Base-by-base conservation (phyloP, 2,888 invertebrate species). In the Patella ulyssiponensis region DNA sequence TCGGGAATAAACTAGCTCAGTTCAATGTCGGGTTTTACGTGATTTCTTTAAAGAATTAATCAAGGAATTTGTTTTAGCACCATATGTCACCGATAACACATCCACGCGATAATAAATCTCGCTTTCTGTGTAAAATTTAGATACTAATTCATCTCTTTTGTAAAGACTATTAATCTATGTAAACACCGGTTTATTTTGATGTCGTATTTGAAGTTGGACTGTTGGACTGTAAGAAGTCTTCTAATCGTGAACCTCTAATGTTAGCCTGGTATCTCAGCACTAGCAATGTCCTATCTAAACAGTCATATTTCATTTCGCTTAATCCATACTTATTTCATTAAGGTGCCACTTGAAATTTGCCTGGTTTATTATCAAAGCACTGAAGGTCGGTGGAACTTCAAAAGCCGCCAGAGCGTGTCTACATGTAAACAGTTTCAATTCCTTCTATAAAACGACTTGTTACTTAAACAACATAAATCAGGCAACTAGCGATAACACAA, bases 391-490 rank as follows among this genome's bases (percentile, higher is more conserved):
- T 23, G 64, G 20, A 64, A 64, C 64, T 64, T 64, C 64, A 64
- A 64, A 64, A 64, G 64, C 64, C 20, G 64, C 5, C 20, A 20
- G 64, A 64, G 64, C 23, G 64, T 64, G 64, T 64, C 64, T 14
- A 64, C 64, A 64, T 64, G 64, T 64, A 64, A 64, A 64, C 64
- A 64, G 20, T 11, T 64, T 23, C 64, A 64, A 64, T 64, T 64
- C 64, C 23, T 64, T 64, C 64, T 64, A 9, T 9, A 64, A 64
- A 5, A 64, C 20, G 20, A 23, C 23, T 64, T 14, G 64, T 64
- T 64, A n/a, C 64, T 64, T 64, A 64, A 64, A 64, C 64, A 64
- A 64, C 64, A 64, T 64, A 64, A 64, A 64, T 64, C 64, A 64
- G 64, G 64, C 64, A 64, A 64, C 64, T 23, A 20, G 20, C 20